These are phyloP conservation scores for Piscicola geometra DNA, from an alignment of 2,888 invertebrate genomes.

Conservation along the genomic window DNA sequence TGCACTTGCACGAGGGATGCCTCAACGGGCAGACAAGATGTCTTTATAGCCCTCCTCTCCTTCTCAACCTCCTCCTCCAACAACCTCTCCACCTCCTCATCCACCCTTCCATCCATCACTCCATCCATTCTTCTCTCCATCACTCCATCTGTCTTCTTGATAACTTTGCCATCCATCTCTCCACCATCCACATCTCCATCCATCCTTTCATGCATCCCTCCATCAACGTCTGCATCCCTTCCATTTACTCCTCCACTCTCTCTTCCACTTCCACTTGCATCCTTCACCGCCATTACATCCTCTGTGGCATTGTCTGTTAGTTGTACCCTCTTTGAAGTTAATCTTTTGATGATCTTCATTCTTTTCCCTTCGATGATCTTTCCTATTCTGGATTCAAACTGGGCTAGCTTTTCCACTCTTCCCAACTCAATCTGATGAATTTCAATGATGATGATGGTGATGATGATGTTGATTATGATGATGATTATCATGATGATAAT, in stretches of 20 bases:
- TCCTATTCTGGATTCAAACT: slow-evolving; percentile 65
- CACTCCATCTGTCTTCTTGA: no score
- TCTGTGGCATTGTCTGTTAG: no score
- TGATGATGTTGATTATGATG: slow-evolving; percentile 19
- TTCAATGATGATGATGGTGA: slow-evolving; percentile 7
- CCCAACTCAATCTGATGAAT: slow-evolving; percentile 49
- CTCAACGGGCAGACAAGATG: slow-evolving; percentile 62
- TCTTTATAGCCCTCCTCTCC: slow-evolving; percentile 64
- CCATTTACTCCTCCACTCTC: slow-evolving; percentile 18
- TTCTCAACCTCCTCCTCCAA: slow-evolving; percentile 5
- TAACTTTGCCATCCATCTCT: no score
- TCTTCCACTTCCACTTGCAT: background rate
- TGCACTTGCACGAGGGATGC: slow-evolving; percentile 55
- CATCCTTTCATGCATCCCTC: slow-evolving; percentile 31
- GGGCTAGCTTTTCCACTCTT: slow-evolving; percentile 49
- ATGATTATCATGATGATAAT: slow-evolving; percentile 14
- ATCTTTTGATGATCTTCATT: slow-evolving; percentile 56
- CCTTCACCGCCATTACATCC: background rate
- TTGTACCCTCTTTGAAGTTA: background rate
- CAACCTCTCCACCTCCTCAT: slow-evolving; percentile 12
- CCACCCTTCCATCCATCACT: no score
- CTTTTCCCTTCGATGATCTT: slow-evolving; percentile 73
- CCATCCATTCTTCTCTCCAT: no score
- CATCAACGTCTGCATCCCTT: slow-evolving; percentile 33
- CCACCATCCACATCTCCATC: no score